phyloP scores from a whole-genome alignment of 2,113 vertebrate genomes.

The Cranoglanis bouderius region DNA sequence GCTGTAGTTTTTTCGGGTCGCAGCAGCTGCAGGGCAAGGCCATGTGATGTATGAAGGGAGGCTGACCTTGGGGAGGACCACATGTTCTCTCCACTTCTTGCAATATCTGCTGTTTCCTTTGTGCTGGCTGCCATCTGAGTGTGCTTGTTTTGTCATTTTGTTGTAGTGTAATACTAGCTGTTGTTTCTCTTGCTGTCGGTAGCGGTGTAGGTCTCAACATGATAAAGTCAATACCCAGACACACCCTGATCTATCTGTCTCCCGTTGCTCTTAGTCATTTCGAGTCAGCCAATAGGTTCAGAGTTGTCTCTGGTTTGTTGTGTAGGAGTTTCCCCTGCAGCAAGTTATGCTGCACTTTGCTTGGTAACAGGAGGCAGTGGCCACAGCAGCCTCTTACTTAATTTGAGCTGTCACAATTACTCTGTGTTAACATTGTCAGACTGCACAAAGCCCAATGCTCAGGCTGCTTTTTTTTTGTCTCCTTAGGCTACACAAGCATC shows the following conservation, averaged over 20 bases:
- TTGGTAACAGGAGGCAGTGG: conserved; percentile 44
- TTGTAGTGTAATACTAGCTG: neutral
- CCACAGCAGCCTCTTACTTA: conserved; percentile 46
- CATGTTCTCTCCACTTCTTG: conserved; percentile 19
- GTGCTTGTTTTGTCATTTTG: conserved; percentile 28
- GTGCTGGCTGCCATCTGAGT: conserved; percentile 49
- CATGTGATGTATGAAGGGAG: conserved; percentile 46
- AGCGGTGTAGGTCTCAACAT: neutral
- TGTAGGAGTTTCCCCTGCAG: conserved; percentile 29
- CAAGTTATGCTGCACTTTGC: conserved; percentile 45
- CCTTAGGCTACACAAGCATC: neutral
- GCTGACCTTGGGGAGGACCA: conserved; percentile 50
- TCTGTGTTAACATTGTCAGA: conserved; percentile 55
- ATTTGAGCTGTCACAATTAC: conserved; percentile 56
- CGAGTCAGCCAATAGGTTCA: conserved; percentile 4
- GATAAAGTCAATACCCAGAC: neutral
- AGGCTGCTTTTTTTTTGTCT: conserved; percentile 22
- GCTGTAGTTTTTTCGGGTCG: conserved; percentile 33
- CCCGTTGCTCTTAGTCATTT: conserved; percentile 3
- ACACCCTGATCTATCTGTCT: conserved; percentile 28
- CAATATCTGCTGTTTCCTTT: conserved; percentile 7
- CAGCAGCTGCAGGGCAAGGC: conserved; percentile 36
- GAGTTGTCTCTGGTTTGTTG: conserved; percentile 19
- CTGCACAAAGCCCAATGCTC: conserved; percentile 33
- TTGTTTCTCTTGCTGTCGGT: conserved; percentile 20